Percentiles rank a stretch among this genome's conserved stretches.
phyloP scores from a whole-genome alignment of 2,113 vertebrate genomes.

The Eptatretus burgeri region DNA sequence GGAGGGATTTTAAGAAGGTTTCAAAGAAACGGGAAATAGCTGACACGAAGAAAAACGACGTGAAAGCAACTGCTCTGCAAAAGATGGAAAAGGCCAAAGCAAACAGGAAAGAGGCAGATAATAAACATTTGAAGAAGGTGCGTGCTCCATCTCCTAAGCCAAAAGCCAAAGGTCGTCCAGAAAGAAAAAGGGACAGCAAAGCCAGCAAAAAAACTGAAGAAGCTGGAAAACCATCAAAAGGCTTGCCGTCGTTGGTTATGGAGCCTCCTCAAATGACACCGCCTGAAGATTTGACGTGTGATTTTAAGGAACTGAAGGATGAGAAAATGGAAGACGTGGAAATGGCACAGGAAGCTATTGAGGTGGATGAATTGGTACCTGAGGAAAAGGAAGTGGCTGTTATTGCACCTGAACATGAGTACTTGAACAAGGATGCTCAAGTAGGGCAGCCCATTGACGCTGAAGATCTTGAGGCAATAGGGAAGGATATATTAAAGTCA shows the following conservation, averaged over 20 bases:
- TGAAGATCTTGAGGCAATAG: too few species aligned
- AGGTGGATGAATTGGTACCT: constrained; percentile 8
- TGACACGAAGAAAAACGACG: constrained; percentile 38
- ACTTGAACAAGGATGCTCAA: too few species aligned
- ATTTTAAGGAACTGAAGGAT: constrained; percentile 67
- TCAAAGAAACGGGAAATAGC: constrained; percentile 62
- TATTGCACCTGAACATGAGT: constrained; percentile 9
- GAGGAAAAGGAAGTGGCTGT: constrained; percentile 9
- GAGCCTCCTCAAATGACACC: constrained; percentile 30
- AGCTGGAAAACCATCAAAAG: not conserved
- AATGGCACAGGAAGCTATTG: constrained; percentile 10
- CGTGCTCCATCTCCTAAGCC: constrained; percentile 9
- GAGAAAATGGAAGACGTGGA: constrained; percentile 17
- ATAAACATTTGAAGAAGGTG: constrained; percentile 14
- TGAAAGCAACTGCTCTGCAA: constrained; percentile 24
- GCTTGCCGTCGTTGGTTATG: not conserved
- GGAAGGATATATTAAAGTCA: too few species aligned
- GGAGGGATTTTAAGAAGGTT: constrained; percentile 74
- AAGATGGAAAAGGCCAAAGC: constrained; percentile 21
- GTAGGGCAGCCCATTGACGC: too few species aligned
- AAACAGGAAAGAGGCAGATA: constrained; percentile 21
- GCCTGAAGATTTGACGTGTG: constrained; percentile 76
- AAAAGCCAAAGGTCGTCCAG: not conserved
- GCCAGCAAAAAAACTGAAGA: constrained; percentile 2
- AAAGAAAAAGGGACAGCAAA: not conserved